Percentiles rank a stretch among this genome's conserved stretches.
Conservation (phyloP, 1,140 invertebrate species). For the Catajapyx aquilonaris region DNA sequence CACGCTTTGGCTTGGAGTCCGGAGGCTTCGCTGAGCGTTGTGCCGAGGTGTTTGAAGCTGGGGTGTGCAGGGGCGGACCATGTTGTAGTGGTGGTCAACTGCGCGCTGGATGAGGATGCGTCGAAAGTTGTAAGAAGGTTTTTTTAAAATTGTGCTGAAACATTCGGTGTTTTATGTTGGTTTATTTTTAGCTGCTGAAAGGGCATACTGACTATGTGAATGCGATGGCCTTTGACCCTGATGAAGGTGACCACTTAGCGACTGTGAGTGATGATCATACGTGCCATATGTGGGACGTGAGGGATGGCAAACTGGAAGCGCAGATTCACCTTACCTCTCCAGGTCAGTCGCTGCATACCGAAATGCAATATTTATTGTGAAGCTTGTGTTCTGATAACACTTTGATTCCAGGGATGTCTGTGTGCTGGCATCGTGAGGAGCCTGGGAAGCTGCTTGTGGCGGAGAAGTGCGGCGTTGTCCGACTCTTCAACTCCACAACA, state of each 20-base stretch:
- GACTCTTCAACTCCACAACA: slow-evolving; percentile 44
- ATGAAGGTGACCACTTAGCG: slow-evolving; percentile 36
- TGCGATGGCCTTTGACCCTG: slow-evolving; percentile 40
- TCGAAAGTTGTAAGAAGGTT: neutral
- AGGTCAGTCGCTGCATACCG: slow-evolving; percentile 16
- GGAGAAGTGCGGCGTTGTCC: slow-evolving; percentile 47
- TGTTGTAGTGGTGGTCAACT: neutral
- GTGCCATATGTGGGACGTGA: slow-evolving; percentile 40
- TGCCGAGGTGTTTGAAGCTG: neutral
- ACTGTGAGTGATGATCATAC: slow-evolving; percentile 56
- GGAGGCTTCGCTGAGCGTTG: neutral
- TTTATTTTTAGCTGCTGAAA: slow-evolving; percentile 27
- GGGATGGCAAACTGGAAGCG: slow-evolving; percentile 23
- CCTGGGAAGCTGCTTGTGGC: slow-evolving; percentile 48
- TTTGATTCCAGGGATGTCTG: slow-evolving; percentile 27
- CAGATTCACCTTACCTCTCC: slow-evolving; percentile 41
- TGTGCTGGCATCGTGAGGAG: slow-evolving; percentile 45
- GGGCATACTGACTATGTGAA: slow-evolving; percentile 51
- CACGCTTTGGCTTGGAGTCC: neutral
- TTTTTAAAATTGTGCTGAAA: neutral
- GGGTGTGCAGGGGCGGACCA: slow-evolving; percentile 2
- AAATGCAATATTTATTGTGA: slow-evolving; percentile 13
- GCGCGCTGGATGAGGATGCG: neutral
- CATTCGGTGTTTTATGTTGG: neutral
- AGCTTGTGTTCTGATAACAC: neutral